These are phyloP conservation scores for Limenitis arthemis DNA, from an alignment of 2,888 invertebrate species.

Conservation along the genomic window DNA sequence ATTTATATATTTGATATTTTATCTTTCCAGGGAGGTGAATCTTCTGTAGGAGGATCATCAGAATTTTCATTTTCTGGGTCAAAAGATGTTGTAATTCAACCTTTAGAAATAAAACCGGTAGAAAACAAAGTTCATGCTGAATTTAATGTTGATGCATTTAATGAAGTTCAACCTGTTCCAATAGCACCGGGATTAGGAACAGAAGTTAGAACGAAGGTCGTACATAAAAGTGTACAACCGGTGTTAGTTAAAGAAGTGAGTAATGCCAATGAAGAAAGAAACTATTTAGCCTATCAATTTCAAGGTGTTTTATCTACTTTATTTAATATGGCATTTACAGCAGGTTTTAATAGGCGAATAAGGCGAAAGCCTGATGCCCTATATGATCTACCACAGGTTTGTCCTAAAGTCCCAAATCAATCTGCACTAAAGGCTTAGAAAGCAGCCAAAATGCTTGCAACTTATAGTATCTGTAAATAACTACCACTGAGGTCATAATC, in stretches of 20 bases:
- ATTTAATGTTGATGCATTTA: constrained; percentile 30
- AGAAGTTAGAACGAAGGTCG: constrained; percentile 13
- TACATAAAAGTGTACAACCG: constrained; percentile 27
- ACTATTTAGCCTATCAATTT: constrained; percentile 28
- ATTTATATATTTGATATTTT: neutral
- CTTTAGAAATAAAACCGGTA: constrained; percentile 38
- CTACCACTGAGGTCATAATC: neutral
- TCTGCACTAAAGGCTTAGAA: constrained; percentile 37
- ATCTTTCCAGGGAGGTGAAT: constrained; percentile 44
- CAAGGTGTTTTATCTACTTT: constrained; percentile 36
- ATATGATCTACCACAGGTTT: constrained; percentile 39
- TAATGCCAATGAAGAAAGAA: constrained; percentile 29
- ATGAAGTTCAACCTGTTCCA: constrained; percentile 28
- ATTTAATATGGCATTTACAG: constrained; percentile 30
- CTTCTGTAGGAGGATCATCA: constrained; percentile 36
- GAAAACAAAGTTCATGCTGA: constrained; percentile 41
- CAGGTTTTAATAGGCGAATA: constrained; percentile 25
- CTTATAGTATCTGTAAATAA: constrained; percentile 17
- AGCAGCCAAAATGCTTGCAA: constrained; percentile 30
- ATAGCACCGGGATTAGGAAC: constrained; percentile 7
- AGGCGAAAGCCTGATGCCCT: constrained; percentile 29
- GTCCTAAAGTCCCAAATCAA: constrained; percentile 25
- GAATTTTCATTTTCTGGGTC: constrained; percentile 42
- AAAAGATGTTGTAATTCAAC: constrained; percentile 23
- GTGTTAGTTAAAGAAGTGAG: constrained; percentile 57